Base-by-base conservation (phyloP, 2,797 vertebrate species). In the Gobionotothen gibberifrons region DNA sequence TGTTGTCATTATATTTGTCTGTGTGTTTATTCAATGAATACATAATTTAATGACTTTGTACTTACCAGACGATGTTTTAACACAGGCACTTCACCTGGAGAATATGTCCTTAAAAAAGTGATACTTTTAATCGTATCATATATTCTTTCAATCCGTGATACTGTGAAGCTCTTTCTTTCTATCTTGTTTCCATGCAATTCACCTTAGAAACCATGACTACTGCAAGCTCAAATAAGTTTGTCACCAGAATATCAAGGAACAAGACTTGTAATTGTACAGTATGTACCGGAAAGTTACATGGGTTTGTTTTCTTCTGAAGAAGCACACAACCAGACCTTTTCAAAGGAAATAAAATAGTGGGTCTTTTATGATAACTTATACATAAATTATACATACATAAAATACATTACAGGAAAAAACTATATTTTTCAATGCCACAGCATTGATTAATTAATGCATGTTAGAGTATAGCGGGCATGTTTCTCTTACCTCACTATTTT, bases 401-500 rank as follows among this genome's bases (percentile, higher is more conserved):
- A 39, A 65, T 40, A 43, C 15, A 56, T 1, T 7, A n/a, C 17
- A 65, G 64, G 29, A 17, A 70, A 53, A 68, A 46, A 64, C 71
- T n/a, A 19, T 9, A 63, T 21, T 71, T 80, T 60, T 55, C 8
- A 64, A 77, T 60, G 9, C 66, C 14, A 39, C 21, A 15, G 36
- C 53, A n/a, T 29, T 60, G 48, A 70, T 72, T 22, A 63, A 82
- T 71, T 13, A 68, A 69, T 67, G 16, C 40, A 72, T 47, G 15
- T 82, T 49, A 48, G 39, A 69, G 15, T 48, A 52, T 32, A 59
- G 32, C 6, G 53, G 44, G 11, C 70, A 22, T 48, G 42, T 76
- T 72, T 76, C 59, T 55, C 32, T 63, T 69, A 77, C 69, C 39
- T 80, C 43, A 68, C 13, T 53, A 16, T 54, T 74, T 68, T 14